phyloP scores from a whole-genome alignment of 2,888 invertebrate species.

The Drosophila anomelani region DNA sequence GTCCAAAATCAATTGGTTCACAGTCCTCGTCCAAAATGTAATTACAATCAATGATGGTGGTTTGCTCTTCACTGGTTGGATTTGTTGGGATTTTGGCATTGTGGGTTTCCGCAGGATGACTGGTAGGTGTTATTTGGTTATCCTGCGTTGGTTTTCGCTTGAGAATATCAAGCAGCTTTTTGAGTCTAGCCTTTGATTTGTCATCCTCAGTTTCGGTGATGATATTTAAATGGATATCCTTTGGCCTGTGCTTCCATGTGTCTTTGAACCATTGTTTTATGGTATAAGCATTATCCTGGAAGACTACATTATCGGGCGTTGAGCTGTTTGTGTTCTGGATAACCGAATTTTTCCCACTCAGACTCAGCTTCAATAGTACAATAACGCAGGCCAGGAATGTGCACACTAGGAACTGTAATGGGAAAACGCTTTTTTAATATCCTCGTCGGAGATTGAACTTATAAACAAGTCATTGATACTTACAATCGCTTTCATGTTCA shows the following conservation, averaged over 20 bases:
- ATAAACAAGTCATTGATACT: slow-evolving; percentile 34
- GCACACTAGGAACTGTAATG: slow-evolving; percentile 20
- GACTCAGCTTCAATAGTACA: slow-evolving; percentile 19
- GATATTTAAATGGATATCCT: slow-evolving; percentile 5
- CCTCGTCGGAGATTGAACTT: slow-evolving; percentile 1
- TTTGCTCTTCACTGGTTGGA: neutral
- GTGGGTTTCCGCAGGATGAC: neutral
- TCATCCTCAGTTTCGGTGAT: slow-evolving; percentile 2
- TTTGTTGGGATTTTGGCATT: neutral
- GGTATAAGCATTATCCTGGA: neutral
- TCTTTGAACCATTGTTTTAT: slow-evolving; percentile 4
- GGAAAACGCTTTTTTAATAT: neutral
- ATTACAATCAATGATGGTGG: slow-evolving; percentile 21
- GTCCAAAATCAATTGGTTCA: slow-evolving; percentile 6
- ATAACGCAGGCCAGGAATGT: slow-evolving; percentile 21
- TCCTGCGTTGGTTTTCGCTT: slow-evolving; percentile 1
- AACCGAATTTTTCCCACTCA: neutral
- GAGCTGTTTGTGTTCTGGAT: slow-evolving; percentile 4
- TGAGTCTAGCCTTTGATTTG: neutral
- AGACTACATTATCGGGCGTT: neutral
- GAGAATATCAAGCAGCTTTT: slow-evolving; percentile 10
- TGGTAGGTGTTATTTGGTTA: neutral
- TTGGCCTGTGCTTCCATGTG: neutral
- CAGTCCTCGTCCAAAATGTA: slow-evolving; percentile 11
- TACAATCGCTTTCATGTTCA: slow-evolving; percentile 59